Base-by-base conservation (phyloP, 1,140 invertebrate genomes). In the Leptoteleia sp. region DNA sequence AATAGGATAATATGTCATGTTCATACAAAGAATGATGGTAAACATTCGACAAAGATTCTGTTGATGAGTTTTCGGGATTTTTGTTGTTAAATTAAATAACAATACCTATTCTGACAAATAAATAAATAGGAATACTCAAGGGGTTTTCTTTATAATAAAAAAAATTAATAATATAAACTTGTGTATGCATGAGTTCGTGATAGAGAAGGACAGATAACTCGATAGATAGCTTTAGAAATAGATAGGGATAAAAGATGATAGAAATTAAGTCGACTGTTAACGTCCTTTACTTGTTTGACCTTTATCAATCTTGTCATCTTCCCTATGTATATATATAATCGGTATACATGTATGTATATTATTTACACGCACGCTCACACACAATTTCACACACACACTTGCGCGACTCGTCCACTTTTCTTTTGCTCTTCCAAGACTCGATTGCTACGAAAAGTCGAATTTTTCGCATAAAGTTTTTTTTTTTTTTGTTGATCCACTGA, bases 11-110 rank as follows among this genome's bases (percentile, higher is more conserved):
- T n/a, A 55, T 55, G 40, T 55, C 64, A 67, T 67, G 64, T 45
- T 31, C 22, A 9, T 45, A 48, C 45, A n/a, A 31, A 15, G 48
- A 55, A 33, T 42, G 45, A 48, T 50, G 15, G 17, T 70, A 54
- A 70, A 48, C 33, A 43, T 38, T 45, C 33, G 48, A 62, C 19
- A n/a, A 22, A 22, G 48, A 52, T 47, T 47, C 29, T 29, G 43
- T 4, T 47, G 43, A 47, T 16, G 43, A 47, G 43, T 29, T 31
- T 3, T 6, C 12, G 6, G 13, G 15, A 25, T 25, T 25, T 47
- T 64, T n/a, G n/a, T n/a, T n/a, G n/a, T 65, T 65, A 77, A 77
- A 65, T 71, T 71, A 71, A 70, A 77, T 76, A 68, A 43, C 71
- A 61, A 38, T 3, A 9, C 57, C 65, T 77, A 71, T 42, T 48